Evolutionary conservation across 2,797 vertebrate genomes (phyloP).

Genomic region (Mormyrops attenuatus): DNA sequence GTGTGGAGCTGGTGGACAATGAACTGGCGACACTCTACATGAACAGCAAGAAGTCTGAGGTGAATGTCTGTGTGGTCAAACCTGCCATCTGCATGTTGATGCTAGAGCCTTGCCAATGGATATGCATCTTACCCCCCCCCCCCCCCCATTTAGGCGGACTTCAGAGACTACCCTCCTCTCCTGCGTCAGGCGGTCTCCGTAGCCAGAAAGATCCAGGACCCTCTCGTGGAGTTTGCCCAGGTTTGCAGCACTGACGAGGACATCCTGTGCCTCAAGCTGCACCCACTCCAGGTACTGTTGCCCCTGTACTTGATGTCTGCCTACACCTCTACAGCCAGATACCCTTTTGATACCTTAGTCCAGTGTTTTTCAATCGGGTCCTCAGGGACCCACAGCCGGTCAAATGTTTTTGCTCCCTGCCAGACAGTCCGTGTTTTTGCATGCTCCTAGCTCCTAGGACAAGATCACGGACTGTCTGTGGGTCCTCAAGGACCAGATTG

Average conservation of each 20-base stretch:
- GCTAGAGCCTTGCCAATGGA: neutral
- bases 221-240: constrained; percentile 91
- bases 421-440: neutral
- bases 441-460: neutral
- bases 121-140: neutral
- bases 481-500: neutral
- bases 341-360: neutral
- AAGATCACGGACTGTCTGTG: neutral
- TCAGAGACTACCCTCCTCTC: constrained; percentile 91
- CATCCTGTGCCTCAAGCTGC: constrained; percentile 93
- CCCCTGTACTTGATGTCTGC: neutral
- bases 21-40: constrained; percentile 94
- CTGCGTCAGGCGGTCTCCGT: constrained; percentile 92
- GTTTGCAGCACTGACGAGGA: constrained; percentile 96
- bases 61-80: constrained; percentile 36
- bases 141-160: constrained; percentile 71
- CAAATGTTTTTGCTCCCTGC: neutral
- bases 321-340: neutral
- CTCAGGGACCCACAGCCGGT: neutral
- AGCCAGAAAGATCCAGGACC: constrained; percentile 93
- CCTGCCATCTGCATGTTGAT: neutral
- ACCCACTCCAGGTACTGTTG: constrained; percentile 82
- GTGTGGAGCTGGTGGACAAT: constrained; percentile 93
- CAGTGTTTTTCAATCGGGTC: neutral
- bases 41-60: constrained; percentile 99